Evolutionary conservation across 2,888 invertebrate species (phyloP).

Genomic region (Nycteola revayana): DNA sequence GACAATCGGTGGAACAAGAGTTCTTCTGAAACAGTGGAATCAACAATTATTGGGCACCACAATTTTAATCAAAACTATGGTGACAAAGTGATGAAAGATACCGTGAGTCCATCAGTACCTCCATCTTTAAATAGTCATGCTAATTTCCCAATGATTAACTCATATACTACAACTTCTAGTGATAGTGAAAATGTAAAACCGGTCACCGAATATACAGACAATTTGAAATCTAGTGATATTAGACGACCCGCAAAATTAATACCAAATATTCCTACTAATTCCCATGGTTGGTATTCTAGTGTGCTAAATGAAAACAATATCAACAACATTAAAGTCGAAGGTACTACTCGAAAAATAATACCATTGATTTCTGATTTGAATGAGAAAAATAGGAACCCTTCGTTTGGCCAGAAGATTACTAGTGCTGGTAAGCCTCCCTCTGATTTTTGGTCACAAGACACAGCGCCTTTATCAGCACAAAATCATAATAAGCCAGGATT

Average conservation of each 20-base stretch:
- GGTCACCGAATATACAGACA: slow-evolving; percentile 47
- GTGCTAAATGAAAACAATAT: slow-evolving; percentile 57
- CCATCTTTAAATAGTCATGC: slow-evolving; percentile 69
- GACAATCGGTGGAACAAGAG: slow-evolving; percentile 70
- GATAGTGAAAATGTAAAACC: slow-evolving; percentile 38
- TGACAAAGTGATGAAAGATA: slow-evolving; percentile 22
- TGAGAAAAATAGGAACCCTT: slow-evolving; percentile 46
- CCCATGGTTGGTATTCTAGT: slow-evolving; percentile 76
- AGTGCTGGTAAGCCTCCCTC: slow-evolving; percentile 67
- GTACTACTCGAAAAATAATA: slow-evolving; percentile 67
- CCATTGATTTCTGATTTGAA: slow-evolving; percentile 60
- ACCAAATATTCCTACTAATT: slow-evolving; percentile 66
- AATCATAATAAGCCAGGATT: slow-evolving; percentile 31
- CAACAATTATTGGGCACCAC: slow-evolving; percentile 29
- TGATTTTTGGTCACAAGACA: slow-evolving; percentile 55
- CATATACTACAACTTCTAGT: slow-evolving; percentile 34
- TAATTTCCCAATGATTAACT: slow-evolving; percentile 73
- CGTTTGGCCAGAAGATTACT: slow-evolving; percentile 67
- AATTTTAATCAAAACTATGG: slow-evolving; percentile 32
- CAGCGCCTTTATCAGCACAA: slow-evolving; percentile 31
- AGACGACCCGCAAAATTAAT: slow-evolving; percentile 62
- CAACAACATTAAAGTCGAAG: slow-evolving; percentile 61
- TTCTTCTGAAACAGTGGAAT: slow-evolving; percentile 31
- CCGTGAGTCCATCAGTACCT: slow-evolving; percentile 29
- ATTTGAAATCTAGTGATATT: slow-evolving; percentile 40